Base-by-base conservation (phyloP, 2,888 invertebrate species). In the Scaptomyza cyrtandrae region DNA sequence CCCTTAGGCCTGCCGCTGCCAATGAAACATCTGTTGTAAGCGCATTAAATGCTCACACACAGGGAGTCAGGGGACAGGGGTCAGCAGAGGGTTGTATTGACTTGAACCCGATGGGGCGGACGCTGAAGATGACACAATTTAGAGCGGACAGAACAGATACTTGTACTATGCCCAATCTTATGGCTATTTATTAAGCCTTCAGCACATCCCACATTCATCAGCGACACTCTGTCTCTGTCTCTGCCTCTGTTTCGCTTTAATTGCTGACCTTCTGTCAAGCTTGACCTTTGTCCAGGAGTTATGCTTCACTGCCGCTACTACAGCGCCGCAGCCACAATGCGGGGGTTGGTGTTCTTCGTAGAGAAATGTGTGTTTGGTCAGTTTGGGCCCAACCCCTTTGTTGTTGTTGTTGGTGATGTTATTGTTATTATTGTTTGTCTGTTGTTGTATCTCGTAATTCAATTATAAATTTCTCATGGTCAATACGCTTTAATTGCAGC, bases 401-500 rank as follows among this genome's bases (percentile, higher is more conserved):
- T 58, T 49, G 65, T 14, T 50, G 19, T 19, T 43, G 13, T 31
- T 55, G 19, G 19, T 2, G 19, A 2, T 19, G 24, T 24, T 24
- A 52, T 64, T 63, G 59, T 33, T 33, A 43, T 33, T 33, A 35
- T 5, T 63, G 60, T 64, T 63, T 37, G 13, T 35, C 55, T 43
- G 14, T 16, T 16, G 9, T 60, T 41, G 37, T 46, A 46, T 10
- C 58, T 57, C 55, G 85, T 84, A 75, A 88, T 86, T 88, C 85
- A 88, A 86, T 88, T 86, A 88, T 84, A 82, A 88, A 86, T 73
- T 78, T 71, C 73, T 77, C 79, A 86, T 76, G 86, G 88, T 86
- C 88, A 88, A 86, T 87, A 84, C 87, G 82, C 81, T 81, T 88
- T 86, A 86, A 86, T 86, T 86, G 87, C 84, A 71, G 67, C 73